Evolutionary conservation across 2,113 vertebrate genomes (phyloP), one percentile per base, ranked within the genome.

Genomic region (Lonchura striata): DNA sequence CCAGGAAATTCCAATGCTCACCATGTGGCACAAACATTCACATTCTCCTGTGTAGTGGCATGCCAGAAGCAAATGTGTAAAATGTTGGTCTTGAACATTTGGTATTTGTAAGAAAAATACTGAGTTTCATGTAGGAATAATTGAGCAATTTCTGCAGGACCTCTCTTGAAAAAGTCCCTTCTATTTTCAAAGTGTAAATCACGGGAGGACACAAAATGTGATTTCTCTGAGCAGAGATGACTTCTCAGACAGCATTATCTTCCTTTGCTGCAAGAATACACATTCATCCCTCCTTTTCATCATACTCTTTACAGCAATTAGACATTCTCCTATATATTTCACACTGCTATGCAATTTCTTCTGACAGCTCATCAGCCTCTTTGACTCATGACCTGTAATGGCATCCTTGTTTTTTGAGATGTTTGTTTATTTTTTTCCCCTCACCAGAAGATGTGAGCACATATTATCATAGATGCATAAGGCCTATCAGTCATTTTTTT

Each of bases 401-500:
- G 69, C 74, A 71, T 94, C 76, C 86, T 77, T 91, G 76, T 64
- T 95, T 93, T 94, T 92, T 81, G 88, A 94, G 95, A 91, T 95
- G 64, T 94, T 88, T 95, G 88, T 88, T 96, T 91, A 65, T 76
- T 85, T 65, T 54, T 31, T 42, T 7, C 6, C 37, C 59, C 65
- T 30, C 57, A 31, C 47, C 84, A 83, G 78, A 74, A 95, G 84
- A 89, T 70, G 80, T 81, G 81, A 92, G 72, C 56, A 72, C 72
- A 75, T 60, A 79, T 93, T 88, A 92, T 64, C 94, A 88, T 70
- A 75, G 84, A 90, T 88, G 64, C 88, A 88, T 92, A 92, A 87
- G 90, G 60, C 93, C 93, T 81, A 94, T 96, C 96, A 96, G 94
- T 96, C 94, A 94, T 88, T 89, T 89, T 92, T 91, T 96, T 91